Conservation (phyloP, 37 sponge, comb jelly and placozoan species). For the Petrosia ficiformis region DNA sequence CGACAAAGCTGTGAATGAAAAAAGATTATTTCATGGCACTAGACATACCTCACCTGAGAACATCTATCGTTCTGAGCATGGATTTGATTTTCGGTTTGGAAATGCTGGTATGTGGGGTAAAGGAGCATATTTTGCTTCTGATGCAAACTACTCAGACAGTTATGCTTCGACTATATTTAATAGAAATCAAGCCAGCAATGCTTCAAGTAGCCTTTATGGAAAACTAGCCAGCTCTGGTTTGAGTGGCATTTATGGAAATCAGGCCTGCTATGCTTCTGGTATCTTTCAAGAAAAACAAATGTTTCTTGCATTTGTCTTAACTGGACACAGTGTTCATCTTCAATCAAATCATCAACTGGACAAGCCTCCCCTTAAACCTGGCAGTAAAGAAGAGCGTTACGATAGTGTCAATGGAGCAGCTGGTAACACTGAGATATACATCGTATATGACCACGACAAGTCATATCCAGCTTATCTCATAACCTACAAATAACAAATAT, state of each 20-base stretch:
- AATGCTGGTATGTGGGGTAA: slow-evolving; percentile 65
- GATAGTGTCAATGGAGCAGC: slow-evolving; percentile 77
- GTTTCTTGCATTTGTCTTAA: slow-evolving; percentile 53
- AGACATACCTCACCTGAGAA: slow-evolving; percentile 21
- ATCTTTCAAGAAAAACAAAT: slow-evolving; percentile 37
- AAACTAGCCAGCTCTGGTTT: too few relatives aligned
- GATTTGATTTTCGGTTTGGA: slow-evolving; percentile 73
- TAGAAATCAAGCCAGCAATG: too few relatives aligned
- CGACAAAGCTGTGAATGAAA: slow-evolving; percentile 35
- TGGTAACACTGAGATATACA: slow-evolving; percentile 40
- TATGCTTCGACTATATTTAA: too few relatives aligned
- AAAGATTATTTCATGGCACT: slow-evolving; percentile 69
- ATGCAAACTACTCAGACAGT: slow-evolving; percentile 76
- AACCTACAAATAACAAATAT: slow-evolving; percentile 60
- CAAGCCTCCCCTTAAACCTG: slow-evolving; percentile 46
- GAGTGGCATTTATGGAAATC: too few relatives aligned
- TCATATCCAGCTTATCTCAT: slow-evolving; percentile 80
- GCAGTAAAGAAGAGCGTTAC: slow-evolving; percentile 38
- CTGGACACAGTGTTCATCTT: slow-evolving; percentile 35
- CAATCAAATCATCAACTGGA: slow-evolving; percentile 38
- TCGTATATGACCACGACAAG: slow-evolving; percentile 74
- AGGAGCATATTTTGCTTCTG: slow-evolving; percentile 81
- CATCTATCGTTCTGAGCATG: slow-evolving; percentile 45
- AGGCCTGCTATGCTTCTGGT: slow-evolving; percentile 20
- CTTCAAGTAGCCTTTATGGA: too few relatives aligned